Evolutionary conservation across 2,113 vertebrate genomes (phyloP).

Genomic region (Brachypodius melanocephalos): DNA sequence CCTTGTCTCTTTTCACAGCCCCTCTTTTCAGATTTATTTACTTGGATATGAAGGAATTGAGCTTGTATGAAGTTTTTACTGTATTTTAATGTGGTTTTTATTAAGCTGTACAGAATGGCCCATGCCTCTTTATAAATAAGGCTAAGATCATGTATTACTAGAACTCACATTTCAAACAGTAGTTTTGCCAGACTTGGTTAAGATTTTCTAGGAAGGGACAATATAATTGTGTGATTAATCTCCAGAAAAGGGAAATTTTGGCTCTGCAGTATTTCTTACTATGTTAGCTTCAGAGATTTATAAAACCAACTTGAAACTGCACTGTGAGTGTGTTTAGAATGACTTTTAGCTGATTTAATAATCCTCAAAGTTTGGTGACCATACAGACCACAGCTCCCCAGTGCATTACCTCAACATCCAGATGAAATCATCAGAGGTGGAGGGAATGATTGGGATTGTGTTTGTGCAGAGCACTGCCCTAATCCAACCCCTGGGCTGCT

Average conservation of each 20-base stretch:
- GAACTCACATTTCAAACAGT: slow-evolving; percentile 39
- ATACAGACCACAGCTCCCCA: slow-evolving; percentile 25
- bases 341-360: slow-evolving; percentile 60
- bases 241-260: slow-evolving; percentile 33
- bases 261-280: slow-evolving; percentile 44
- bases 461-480: slow-evolving; percentile 11
- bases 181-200: slow-evolving; percentile 20
- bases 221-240: slow-evolving; percentile 57
- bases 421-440: slow-evolving; percentile 37
- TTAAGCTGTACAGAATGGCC: slow-evolving; percentile 6
- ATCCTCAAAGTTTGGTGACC: slow-evolving; percentile 46
- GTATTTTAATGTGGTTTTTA: slow-evolving; percentile 33
- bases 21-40: neutral
- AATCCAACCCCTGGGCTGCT: slow-evolving; percentile 39
- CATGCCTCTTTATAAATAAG: slow-evolving; percentile 19
- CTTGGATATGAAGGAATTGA: neutral
- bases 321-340: slow-evolving; percentile 51
- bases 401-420: slow-evolving; percentile 45
- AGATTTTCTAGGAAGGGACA: slow-evolving; percentile 50
- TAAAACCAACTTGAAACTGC: slow-evolving; percentile 53
- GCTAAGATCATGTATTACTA: neutral
- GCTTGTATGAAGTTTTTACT: neutral
- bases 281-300: slow-evolving; percentile 50
- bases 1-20: neutral
- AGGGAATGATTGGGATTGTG: slow-evolving; percentile 13